These are phyloP conservation scores for Chymomyza procnemis DNA, from an alignment of 2,888 invertebrate species.

Conservation along the genomic window DNA sequence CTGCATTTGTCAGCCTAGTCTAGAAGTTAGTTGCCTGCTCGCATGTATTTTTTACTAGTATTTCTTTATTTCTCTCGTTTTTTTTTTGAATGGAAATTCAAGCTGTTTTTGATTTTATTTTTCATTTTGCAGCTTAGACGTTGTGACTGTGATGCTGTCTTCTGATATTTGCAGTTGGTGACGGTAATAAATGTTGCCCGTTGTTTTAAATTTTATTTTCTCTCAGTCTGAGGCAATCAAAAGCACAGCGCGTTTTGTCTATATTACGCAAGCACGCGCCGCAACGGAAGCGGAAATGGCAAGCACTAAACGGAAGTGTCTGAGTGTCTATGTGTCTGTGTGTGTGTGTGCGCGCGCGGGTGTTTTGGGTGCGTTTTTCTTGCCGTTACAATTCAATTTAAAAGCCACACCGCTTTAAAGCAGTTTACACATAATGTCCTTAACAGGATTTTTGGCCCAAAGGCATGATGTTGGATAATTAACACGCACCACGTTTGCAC, in stretches of 20 bases:
- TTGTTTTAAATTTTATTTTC: conserved; percentile 18
- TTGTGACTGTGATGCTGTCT: background rate
- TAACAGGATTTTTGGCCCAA: conserved; percentile 33
- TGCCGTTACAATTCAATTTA: conserved; percentile 38
- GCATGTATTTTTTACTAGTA: background rate
- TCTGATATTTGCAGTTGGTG: conserved; percentile 4
- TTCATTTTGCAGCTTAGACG: background rate
- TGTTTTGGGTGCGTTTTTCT: conserved; percentile 19
- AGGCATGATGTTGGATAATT: conserved; percentile 37
- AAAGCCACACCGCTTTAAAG: conserved; percentile 27
- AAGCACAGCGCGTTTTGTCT: conserved; percentile 27
- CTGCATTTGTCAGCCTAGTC: background rate
- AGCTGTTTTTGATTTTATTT: background rate
- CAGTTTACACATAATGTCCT: conserved; percentile 15
- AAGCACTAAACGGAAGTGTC: conserved; percentile 50
- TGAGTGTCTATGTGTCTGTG: conserved; percentile 4
- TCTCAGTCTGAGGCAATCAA: conserved; percentile 29
- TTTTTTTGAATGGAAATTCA: background rate
- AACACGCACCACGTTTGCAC: conserved; percentile 2
- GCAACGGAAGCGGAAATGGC: conserved; percentile 52
- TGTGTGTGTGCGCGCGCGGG: conserved; percentile 19
- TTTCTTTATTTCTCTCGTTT: background rate
- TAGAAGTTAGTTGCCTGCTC: background rate
- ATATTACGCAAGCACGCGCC: conserved; percentile 36
- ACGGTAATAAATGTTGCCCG: conserved; percentile 15